Evolutionary conservation across 1,140 invertebrate species (phyloP).

Genomic region (Zaprionus inermis): DNA sequence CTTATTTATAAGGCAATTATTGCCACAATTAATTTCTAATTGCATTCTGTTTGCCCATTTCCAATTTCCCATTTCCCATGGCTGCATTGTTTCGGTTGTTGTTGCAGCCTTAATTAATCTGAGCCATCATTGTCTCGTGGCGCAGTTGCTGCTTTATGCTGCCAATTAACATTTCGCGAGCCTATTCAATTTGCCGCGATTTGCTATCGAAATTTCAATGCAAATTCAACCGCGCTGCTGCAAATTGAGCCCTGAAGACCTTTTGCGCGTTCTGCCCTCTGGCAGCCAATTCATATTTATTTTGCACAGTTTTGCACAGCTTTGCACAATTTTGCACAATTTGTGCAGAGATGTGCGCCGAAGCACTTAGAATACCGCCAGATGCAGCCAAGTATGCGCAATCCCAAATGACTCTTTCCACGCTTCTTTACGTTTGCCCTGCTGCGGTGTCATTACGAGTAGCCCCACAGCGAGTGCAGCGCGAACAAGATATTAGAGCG

Average conservation of each 20-base stretch:
- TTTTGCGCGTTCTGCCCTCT: slow-evolving; percentile 4
- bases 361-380: slow-evolving; percentile 26
- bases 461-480: slow-evolving; percentile 11
- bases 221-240: slow-evolving; percentile 16
- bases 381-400: slow-evolving; percentile 1
- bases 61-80: slow-evolving; percentile 21
- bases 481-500: background rate
- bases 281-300: slow-evolving; percentile 49
- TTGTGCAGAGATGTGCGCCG: slow-evolving; percentile 22
- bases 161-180: slow-evolving; percentile 66
- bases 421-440: slow-evolving; percentile 9
- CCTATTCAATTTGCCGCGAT: slow-evolving; percentile 58
- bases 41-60: slow-evolving; percentile 45
- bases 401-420: slow-evolving; percentile 40
- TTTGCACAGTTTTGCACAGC: slow-evolving; percentile 29
- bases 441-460: background rate
- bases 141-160: slow-evolving; percentile 46
- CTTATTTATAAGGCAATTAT: slow-evolving; percentile 82
- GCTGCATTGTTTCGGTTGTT: slow-evolving; percentile 27
- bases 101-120: slow-evolving; percentile 69
- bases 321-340: slow-evolving; percentile 32
- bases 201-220: slow-evolving; percentile 38
- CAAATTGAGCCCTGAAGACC: slow-evolving; percentile 35
- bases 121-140: slow-evolving; percentile 28
- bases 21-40: slow-evolving; percentile 79